Percentiles rank a stretch among this genome's conserved stretches.
These are phyloP conservation scores for Zhuqinia jingwanae DNA, from an alignment of 2,888 invertebrate species.

Conservation along the genomic window DNA sequence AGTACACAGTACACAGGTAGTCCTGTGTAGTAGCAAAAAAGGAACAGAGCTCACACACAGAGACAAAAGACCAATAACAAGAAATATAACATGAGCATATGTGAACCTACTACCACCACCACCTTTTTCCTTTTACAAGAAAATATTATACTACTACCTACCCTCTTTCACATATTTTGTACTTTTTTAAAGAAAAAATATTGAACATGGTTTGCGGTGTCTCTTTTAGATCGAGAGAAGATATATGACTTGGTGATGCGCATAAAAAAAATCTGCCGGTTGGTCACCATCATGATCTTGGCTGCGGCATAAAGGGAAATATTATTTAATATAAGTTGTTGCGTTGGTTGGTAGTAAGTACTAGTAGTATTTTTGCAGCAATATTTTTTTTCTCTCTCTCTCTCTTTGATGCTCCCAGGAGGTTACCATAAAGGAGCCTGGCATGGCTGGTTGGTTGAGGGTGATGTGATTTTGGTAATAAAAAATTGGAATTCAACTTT, in stretches of 20 bases:
- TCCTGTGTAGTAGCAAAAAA: neutral
- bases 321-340: too few species aligned
- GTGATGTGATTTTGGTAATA: neutral
- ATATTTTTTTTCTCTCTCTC: neutral
- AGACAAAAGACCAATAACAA: neutral
- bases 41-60: constrained; percentile 14
- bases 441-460: too few species aligned
- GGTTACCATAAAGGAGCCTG: too few species aligned
- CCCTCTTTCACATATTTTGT: constrained; percentile 16
- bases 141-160: too few species aligned
- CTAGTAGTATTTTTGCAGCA: neutral
- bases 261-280: neutral
- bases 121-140: neutral
- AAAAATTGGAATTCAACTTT: neutral
- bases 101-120: neutral
- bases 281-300: neutral
- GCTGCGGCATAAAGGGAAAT: neutral
- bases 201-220: constrained; percentile 49
- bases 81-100: neutral
- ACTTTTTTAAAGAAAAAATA: constrained; percentile 33
- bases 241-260: neutral
- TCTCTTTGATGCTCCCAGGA: too few species aligned
- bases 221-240: constrained; percentile 33
- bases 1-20: neutral
- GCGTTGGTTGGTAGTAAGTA: too few species aligned